Conservation (phyloP, 2,113 vertebrate genomes). For the Pogonocichla stellata region DNA sequence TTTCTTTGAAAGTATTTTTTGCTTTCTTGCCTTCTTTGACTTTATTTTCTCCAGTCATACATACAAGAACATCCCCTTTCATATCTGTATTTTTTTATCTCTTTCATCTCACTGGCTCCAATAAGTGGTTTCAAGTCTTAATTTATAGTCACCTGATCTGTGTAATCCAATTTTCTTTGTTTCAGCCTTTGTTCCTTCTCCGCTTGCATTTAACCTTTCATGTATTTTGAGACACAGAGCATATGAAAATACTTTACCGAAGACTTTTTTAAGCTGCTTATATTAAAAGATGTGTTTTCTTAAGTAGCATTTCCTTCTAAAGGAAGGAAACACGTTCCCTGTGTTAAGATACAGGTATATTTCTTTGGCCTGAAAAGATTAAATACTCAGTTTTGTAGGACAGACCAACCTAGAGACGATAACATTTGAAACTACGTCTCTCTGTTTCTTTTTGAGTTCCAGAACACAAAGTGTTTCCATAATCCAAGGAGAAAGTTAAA, state of each 20-base stretch:
- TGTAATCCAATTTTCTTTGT: not conserved
- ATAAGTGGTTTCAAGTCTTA: not conserved
- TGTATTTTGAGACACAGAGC: not conserved
- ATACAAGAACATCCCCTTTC: not conserved
- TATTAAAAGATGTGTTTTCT: not conserved
- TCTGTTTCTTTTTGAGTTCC: not conserved
- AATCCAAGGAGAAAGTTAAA: not conserved
- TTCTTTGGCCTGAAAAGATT: not conserved
- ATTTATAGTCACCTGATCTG: not conserved
- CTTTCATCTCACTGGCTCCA: not conserved
- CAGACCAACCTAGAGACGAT: rapidly evolving
- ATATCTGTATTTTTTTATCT: not conserved
- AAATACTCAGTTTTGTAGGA: not conserved
- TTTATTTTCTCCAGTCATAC: not conserved
- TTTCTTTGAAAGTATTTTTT: not conserved
- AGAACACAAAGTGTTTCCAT: not conserved
- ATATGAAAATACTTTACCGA: not conserved
- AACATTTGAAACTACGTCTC: not conserved
- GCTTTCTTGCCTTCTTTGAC: not conserved
- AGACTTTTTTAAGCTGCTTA: not conserved
- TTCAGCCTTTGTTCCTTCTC: not conserved
- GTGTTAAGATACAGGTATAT: not conserved
- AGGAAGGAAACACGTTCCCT: not conserved
- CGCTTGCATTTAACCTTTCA: not conserved
- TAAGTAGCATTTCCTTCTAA: not conserved